A percentile compares a stretch with the other conserved stretches of the same genome.
These are phyloP conservation scores for Masticophis lateralis DNA, from an alignment of 2,797 vertebrate genomes.

Conservation along the genomic window DNA sequence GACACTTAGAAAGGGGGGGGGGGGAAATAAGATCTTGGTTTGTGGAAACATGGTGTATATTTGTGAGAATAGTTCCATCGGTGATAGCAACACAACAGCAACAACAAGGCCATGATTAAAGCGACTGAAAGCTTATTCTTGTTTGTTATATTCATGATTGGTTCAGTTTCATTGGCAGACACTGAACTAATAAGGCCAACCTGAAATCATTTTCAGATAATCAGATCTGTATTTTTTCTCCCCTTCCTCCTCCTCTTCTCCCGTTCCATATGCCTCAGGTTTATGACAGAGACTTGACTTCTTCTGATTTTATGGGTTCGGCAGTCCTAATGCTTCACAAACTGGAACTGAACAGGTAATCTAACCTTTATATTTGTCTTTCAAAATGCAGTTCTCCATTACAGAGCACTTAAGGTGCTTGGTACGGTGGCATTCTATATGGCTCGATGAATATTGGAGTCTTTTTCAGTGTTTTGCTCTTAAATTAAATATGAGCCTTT, in stretches of 20 bases:
- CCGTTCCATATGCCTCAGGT: constrained; percentile 70
- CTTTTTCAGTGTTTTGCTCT: neutral
- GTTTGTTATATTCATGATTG: neutral
- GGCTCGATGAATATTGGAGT: neutral
- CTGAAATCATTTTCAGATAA: constrained; percentile 41
- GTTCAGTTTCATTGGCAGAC: neutral
- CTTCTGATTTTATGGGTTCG: constrained; percentile 94
- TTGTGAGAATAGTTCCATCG: neutral
- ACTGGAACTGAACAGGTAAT: constrained; percentile 87
- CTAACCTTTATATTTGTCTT: neutral
- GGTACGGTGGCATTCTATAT: no score
- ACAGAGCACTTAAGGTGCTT: neutral
- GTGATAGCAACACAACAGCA: neutral
- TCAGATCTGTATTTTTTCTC: constrained; percentile 24
- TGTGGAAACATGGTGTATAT: neutral
- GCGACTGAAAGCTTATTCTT: neutral
- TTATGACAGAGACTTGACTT: constrained; percentile 89
- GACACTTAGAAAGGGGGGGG: no score
- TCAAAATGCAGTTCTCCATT: neutral
- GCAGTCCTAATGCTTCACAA: constrained; percentile 73
- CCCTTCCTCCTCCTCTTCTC: constrained; percentile 1
- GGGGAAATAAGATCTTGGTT: no score
- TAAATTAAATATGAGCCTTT: neutral
- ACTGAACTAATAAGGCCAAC: constrained; percentile 42
- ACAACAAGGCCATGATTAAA: neutral